Evolutionary conservation across 2,888 invertebrate genomes (phyloP).

Genomic region (Chloromyia formosa): DNA sequence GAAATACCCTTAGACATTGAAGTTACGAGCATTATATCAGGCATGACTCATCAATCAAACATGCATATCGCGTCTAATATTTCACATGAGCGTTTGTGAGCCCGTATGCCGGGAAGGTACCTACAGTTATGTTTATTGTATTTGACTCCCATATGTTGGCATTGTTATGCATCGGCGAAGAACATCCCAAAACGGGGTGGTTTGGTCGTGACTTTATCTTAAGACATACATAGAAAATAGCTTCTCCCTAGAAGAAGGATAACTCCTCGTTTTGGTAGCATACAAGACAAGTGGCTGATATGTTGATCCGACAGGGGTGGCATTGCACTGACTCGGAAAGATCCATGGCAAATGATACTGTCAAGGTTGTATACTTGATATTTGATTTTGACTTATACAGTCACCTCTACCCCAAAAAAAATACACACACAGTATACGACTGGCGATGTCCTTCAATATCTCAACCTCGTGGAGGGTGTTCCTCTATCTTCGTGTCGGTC

Average conservation of each 20-base stretch:
- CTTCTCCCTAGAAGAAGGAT: slow-evolving; percentile 18
- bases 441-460: slow-evolving; percentile 21
- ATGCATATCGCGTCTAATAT: slow-evolving; percentile 48
- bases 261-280: slow-evolving; percentile 1
- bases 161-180: slow-evolving; percentile 21
- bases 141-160: slow-evolving; percentile 5
- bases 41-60: slow-evolving; percentile 50
- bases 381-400: slow-evolving; percentile 49
- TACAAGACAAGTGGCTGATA: slow-evolving; percentile 45
- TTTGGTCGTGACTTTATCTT: slow-evolving; percentile 42
- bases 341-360: slow-evolving; percentile 49
- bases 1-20: slow-evolving; percentile 33
- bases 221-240: slow-evolving; percentile 27
- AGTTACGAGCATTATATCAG: slow-evolving; percentile 45
- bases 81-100: slow-evolving; percentile 30
- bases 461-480: background rate
- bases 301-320: slow-evolving; percentile 44
- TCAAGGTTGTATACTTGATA: slow-evolving; percentile 47
- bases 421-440: slow-evolving; percentile 31
- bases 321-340: slow-evolving; percentile 37
- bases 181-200: slow-evolving; percentile 7
- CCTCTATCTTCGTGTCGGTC: slow-evolving; percentile 17
- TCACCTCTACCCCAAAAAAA: slow-evolving; percentile 9
- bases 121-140: background rate
- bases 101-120: slow-evolving; percentile 1